Evolutionary conservation across 2,888 invertebrate genomes (phyloP).

Genomic region (Globia sparganii): DNA sequence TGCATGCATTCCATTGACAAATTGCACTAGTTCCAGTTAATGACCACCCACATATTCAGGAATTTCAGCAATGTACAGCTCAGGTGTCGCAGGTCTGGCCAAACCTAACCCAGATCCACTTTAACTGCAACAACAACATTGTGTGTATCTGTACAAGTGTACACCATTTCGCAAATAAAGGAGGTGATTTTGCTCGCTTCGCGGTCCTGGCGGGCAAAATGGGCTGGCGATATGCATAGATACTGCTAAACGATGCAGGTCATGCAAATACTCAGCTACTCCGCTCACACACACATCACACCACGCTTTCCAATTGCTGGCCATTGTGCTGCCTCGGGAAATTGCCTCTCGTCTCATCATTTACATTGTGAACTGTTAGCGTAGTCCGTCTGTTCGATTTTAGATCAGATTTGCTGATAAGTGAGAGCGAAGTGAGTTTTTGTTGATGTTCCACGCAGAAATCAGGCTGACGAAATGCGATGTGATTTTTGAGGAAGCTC

Average conservation of each 20-base stretch:
- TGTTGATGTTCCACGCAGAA: constrained; percentile 25
- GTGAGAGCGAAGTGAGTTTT: constrained; percentile 40
- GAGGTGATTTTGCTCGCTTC: constrained; percentile 87
- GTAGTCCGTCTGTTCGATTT: constrained; percentile 58
- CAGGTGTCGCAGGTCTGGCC: constrained; percentile 58
- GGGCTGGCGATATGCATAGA: constrained; percentile 87
- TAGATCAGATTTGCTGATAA: constrained; percentile 52
- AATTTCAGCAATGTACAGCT: constrained; percentile 48
- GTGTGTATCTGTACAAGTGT: constrained; percentile 74
- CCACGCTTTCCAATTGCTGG: constrained; percentile 79
- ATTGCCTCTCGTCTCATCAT: constrained; percentile 66
- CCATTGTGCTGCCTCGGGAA: constrained; percentile 70
- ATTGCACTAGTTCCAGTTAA: constrained; percentile 48
- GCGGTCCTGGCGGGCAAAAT: constrained; percentile 86
- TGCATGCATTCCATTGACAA: constrained; percentile 44
- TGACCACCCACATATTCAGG: constrained; percentile 64
- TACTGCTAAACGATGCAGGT: constrained; percentile 82
- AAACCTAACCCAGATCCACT: constrained; percentile 62
- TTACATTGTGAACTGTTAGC: constrained; percentile 61
- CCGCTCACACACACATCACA: constrained; percentile 77
- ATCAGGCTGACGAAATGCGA: constrained; percentile 14
- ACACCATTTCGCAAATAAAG: constrained; percentile 82
- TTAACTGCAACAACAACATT: constrained; percentile 61
- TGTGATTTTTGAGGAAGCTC: constrained; percentile 20
- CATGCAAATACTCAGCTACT: constrained; percentile 80